Base-by-base conservation (phyloP, 2,888 invertebrate genomes). In the Dolomedes plantarius region DNA sequence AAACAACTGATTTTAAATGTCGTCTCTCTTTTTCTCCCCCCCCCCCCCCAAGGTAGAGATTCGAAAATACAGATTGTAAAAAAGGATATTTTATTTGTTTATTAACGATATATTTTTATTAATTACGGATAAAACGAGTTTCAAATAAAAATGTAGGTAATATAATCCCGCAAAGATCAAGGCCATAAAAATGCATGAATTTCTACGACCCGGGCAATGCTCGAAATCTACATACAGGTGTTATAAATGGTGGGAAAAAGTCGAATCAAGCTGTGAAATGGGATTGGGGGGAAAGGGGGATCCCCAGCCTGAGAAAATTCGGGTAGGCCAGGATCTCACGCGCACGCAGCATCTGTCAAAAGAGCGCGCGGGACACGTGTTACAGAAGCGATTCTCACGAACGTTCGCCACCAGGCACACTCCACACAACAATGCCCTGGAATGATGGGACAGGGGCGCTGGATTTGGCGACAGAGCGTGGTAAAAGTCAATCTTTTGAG, bases 291-390 rank as follows among this genome's bases (percentile, higher is more conserved):
- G 50, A 46, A 2, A 2, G 16, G 46, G 46, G 16, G 36, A 36
- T 36, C 36, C 6, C 11, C 5, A 46, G 9, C 31, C 64, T 83
- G 83, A 76, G 83, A 83, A 83, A 83, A 72, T 77, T 73, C 56
- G 28, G 36, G 46, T 36, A 36, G n/a, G 32, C 27, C 28, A 19
- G 76, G 28, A 32, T 56, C 56, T 76, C 83, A 77, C 83, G 77
- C 83, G 73, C 83, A 83, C 83, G 83, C 83, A 77, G 36, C 76
- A 77, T 77, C 77, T 77, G 76, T 28, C 56, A 28, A 11, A 11
- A 69, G 46, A 83, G 76, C 83, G 77, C 72, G 83, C 77, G 76
- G 67, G 83, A 29, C 83, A 83, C 83, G 83, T 77, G 83, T 76
- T 75, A 23, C 46, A 80, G 29, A 19, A 23, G 16, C 56, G 76